Conservation (phyloP, 2,888 invertebrate genomes). For the Salpingus planirostris region DNA sequence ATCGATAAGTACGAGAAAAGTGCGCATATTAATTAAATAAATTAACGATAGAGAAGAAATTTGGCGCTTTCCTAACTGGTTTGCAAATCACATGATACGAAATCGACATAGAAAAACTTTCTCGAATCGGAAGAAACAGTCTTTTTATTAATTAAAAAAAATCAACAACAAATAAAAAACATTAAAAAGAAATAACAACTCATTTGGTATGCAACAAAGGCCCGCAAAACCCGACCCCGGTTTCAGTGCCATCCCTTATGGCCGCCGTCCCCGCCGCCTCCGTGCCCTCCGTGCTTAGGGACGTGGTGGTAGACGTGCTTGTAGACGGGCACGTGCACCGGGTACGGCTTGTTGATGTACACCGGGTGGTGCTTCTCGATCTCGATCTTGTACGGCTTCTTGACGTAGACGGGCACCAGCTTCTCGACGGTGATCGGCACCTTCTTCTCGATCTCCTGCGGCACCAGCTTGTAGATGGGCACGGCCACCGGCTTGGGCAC, state of each 20-base stretch:
- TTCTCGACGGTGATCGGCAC: constrained; percentile 68
- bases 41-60: no score
- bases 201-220: constrained; percentile 10
- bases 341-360: constrained; percentile 56
- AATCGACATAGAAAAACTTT: no score
- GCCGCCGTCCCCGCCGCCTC: constrained; percentile 13
- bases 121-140: no score
- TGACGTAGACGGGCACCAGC: constrained; percentile 60
- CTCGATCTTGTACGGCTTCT: constrained; percentile 67
- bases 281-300: constrained; percentile 29
- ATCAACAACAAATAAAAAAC: constrained; percentile 6
- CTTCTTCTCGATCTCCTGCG: constrained; percentile 62
- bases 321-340: constrained; percentile 65
- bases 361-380: constrained; percentile 67
- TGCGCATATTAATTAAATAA: no score
- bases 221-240: constrained; percentile 5
- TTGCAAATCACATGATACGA: no score
- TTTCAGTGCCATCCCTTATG: constrained; percentile 18
- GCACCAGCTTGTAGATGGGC: constrained; percentile 64
- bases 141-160: constrained; percentile 9
- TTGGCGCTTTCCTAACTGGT: no score
- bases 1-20: no score
- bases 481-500: constrained; percentile 66
- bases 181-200: constrained; percentile 10
- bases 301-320: constrained; percentile 62